phyloP scores from a whole-genome alignment of 2,888 invertebrate genomes.

The Spialia ferax region DNA sequence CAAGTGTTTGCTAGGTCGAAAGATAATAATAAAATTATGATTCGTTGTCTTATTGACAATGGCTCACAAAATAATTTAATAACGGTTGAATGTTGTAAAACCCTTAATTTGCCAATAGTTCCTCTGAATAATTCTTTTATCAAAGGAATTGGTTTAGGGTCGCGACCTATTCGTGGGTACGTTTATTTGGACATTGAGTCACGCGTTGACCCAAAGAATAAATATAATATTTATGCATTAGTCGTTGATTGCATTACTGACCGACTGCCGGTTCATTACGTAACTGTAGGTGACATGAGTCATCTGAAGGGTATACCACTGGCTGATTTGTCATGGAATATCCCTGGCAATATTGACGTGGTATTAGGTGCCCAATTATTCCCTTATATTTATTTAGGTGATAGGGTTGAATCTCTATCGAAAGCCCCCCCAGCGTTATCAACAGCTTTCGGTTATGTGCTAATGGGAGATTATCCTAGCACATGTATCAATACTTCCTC shows the following conservation, averaged over 20 bases:
- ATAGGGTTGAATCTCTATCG: background rate
- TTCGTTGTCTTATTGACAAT: slow-evolving; percentile 2
- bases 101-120: slow-evolving; percentile 10
- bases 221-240: background rate
- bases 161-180: background rate
- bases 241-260: background rate
- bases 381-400: background rate
- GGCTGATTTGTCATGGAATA: slow-evolving; percentile 2
- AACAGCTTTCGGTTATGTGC: slow-evolving; percentile 3
- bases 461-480: background rate
- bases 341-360: background rate
- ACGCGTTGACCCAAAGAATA: slow-evolving; percentile 1
- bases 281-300: background rate
- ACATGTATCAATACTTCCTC: background rate
- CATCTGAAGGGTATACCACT: background rate
- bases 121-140: slow-evolving; percentile 7
- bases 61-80: slow-evolving; percentile 7
- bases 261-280: background rate
- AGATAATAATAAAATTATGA: background rate
- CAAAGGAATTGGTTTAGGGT: slow-evolving; percentile 9
- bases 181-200: slow-evolving; percentile 10
- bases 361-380: slow-evolving; percentile 4
- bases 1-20: slow-evolving; percentile 4
- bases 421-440: background rate
- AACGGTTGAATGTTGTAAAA: background rate